These are phyloP conservation scores for Octopus sinensis DNA, from an alignment of 1,140 invertebrate species.

Conservation along the genomic window DNA sequence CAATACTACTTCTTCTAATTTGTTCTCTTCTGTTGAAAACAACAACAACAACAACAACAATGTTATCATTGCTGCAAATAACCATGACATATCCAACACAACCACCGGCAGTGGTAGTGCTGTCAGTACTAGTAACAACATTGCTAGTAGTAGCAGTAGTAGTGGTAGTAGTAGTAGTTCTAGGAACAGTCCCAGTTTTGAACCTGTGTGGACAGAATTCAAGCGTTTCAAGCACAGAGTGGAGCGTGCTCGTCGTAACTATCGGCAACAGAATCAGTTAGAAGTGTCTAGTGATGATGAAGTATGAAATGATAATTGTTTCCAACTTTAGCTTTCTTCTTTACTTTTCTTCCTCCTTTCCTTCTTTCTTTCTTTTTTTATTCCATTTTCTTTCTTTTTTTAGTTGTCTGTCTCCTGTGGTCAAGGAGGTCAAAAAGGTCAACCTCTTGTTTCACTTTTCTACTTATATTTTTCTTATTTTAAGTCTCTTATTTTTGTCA, in stretches of 20 bases:
- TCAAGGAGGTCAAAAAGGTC: too few relatives aligned
- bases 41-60: background rate
- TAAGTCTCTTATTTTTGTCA: too few relatives aligned
- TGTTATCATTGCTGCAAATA: too few relatives aligned
- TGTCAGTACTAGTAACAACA: background rate
- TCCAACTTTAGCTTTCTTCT: too few relatives aligned
- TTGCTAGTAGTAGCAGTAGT: background rate
- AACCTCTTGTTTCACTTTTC: too few relatives aligned
- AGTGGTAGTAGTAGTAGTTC: background rate
- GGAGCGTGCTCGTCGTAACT: constrained; percentile 36
- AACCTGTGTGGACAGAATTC: constrained; percentile 45
- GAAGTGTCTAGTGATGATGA: constrained; percentile 30
- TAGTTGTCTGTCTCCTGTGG: too few relatives aligned
- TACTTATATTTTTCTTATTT: too few relatives aligned
- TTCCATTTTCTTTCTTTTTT: background rate
- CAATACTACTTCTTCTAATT: background rate
- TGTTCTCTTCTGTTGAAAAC: background rate
- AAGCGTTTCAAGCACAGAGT: constrained; percentile 44
- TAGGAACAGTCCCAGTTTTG: constrained; percentile 22
- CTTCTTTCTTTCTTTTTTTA: background rate
- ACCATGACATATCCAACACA: background rate
- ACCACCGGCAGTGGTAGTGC: background rate
- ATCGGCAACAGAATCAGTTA: constrained; percentile 23
- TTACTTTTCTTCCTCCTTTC: background rate
- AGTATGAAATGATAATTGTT: too few relatives aligned